phyloP scores from a whole-genome alignment of 2,797 vertebrate species.

The Trematomus bernacchii region DNA sequence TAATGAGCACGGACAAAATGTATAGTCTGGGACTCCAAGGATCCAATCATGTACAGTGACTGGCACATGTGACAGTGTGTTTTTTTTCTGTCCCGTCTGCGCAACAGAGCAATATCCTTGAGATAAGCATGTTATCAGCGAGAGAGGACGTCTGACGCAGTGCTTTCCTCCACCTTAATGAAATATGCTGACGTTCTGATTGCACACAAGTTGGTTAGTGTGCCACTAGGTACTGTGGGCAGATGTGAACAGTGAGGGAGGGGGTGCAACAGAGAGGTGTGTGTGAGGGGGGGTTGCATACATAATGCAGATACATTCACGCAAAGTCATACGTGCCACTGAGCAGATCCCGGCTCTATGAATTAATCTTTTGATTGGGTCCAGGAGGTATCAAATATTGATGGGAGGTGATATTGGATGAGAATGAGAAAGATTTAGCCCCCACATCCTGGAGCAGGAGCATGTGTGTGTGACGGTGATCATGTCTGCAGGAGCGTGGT shows the following conservation, averaged over 20 bases:
- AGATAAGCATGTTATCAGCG: slow-evolving; percentile 67
- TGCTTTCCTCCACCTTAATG: slow-evolving; percentile 72
- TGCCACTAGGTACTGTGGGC: slow-evolving; percentile 69
- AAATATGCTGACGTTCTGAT: slow-evolving; percentile 82
- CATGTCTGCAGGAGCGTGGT: slow-evolving; percentile 50
- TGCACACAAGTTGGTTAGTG: slow-evolving; percentile 81
- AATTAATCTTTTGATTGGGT: slow-evolving; percentile 83
- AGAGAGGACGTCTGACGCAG: slow-evolving; percentile 65
- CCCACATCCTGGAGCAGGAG: slow-evolving; percentile 34
- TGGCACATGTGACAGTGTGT: slow-evolving; percentile 42
- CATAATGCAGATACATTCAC: slow-evolving; percentile 82
- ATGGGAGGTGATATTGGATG: slow-evolving; percentile 76
- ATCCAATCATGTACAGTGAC: slow-evolving; percentile 43
- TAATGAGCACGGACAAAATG: slow-evolving; percentile 29
- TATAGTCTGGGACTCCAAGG: slow-evolving; percentile 33
- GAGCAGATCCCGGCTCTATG: slow-evolving; percentile 72
- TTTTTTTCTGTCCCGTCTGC: slow-evolving; percentile 48
- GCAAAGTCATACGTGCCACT: slow-evolving; percentile 76
- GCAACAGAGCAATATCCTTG: slow-evolving; percentile 72
- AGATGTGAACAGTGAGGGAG: slow-evolving; percentile 46
- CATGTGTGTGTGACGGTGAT: slow-evolving; percentile 49
- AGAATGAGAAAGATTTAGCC: slow-evolving; percentile 66
- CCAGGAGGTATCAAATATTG: slow-evolving; percentile 83
- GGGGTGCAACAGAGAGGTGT: slow-evolving; percentile 26
- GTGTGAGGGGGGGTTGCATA: slow-evolving; percentile 64